Percentiles rank a stretch among this genome's conserved stretches.
phyloP scores from a whole-genome alignment of 2,113 vertebrate species.

The Parotia lawesii region DNA sequence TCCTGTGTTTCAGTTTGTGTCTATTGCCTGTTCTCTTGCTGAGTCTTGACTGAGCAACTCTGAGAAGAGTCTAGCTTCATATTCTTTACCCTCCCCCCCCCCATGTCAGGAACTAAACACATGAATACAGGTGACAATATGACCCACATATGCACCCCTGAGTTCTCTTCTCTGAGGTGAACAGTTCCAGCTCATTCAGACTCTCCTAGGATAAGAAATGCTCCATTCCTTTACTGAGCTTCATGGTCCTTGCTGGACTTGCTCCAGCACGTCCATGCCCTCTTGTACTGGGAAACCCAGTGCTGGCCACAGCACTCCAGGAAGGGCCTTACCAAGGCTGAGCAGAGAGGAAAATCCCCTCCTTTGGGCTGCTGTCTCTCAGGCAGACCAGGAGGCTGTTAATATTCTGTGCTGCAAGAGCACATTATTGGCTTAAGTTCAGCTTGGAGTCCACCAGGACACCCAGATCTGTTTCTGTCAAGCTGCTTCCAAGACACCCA shows the following conservation, averaged over 20 bases:
- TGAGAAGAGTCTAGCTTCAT: not conserved
- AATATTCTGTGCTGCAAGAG: not conserved
- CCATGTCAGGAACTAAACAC: not conserved
- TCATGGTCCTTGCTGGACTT: not conserved
- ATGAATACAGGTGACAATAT: not conserved
- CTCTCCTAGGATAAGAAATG: not conserved
- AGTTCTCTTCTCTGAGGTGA: not conserved
- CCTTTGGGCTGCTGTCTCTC: not conserved
- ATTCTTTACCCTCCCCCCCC: not conserved
- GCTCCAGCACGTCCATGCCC: not conserved
- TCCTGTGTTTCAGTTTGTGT: not conserved
- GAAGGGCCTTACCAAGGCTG: not conserved
- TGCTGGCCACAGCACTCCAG: not conserved
- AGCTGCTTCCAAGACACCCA: not conserved
- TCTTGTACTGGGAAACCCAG: not conserved
- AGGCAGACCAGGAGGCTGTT: not conserved
- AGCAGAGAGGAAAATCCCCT: not conserved
- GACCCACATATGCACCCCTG: not conserved
- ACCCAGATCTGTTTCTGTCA: not conserved
- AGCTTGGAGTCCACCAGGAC: not conserved
- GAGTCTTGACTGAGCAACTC: not conserved
- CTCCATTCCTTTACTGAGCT: not conserved
- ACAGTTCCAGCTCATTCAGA: not conserved
- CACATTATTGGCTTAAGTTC: not conserved
- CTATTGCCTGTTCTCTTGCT: not conserved